phyloP scores from a whole-genome alignment of 2,888 invertebrate genomes.

The Neoitamus cyanurus region DNA sequence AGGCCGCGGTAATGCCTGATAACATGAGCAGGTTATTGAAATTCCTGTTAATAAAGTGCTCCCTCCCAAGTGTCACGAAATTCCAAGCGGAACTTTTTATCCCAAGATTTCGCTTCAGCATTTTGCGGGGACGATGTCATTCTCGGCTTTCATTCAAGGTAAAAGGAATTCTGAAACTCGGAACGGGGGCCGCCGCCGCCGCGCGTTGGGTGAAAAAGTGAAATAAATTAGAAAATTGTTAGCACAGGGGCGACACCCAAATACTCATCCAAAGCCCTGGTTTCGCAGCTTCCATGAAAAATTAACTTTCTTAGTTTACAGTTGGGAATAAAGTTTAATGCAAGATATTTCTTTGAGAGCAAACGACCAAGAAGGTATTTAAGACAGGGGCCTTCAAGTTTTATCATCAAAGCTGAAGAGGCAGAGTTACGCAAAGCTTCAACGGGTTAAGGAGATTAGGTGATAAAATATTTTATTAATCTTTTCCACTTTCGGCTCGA shows the following conservation, averaged over 20 bases:
- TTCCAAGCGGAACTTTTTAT: neutral
- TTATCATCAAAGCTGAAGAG: neutral
- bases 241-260: neutral
- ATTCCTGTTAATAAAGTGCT: neutral
- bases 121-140: neutral
- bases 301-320: neutral
- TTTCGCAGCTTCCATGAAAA: neutral
- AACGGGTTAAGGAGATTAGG: neutral
- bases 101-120: neutral
- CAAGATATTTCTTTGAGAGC: neutral
- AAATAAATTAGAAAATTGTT: neutral
- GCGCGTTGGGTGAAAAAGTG: neutral
- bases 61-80: conserved; percentile 1
- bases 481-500: neutral
- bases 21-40: neutral
- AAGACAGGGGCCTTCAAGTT: neutral
- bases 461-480: neutral
- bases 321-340: neutral
- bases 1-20: neutral
- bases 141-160: neutral
- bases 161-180: neutral
- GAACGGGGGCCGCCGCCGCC: neutral
- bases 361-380: neutral
- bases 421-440: neutral
- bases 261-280: neutral